Evolutionary conservation across 2,113 vertebrate species (phyloP).

Genomic region (Romanogobio albipinnatus): DNA sequence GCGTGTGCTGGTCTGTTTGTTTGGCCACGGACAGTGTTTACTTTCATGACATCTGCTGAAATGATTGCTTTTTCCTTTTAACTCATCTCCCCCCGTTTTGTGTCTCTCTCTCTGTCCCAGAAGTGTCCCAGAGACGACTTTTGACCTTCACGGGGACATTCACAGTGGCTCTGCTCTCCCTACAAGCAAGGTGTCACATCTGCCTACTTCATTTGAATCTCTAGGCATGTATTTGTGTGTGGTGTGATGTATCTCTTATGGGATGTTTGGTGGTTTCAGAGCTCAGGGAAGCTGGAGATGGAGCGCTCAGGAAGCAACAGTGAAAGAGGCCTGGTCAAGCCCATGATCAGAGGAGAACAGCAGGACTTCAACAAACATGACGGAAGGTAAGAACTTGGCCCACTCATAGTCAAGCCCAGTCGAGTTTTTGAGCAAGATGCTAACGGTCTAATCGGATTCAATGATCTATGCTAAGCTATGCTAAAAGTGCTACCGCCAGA

Average conservation of each 20-base stretch:
- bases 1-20: background rate
- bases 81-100: background rate
- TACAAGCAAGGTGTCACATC: slow-evolving; percentile 86
- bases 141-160: slow-evolving; percentile 93
- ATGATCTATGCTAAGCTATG: no score
- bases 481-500: no score
- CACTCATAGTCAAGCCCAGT: no score
- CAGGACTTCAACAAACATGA: slow-evolving; percentile 73
- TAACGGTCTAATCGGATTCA: no score
- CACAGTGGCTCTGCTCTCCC: slow-evolving; percentile 84
- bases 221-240: slow-evolving; percentile 11
- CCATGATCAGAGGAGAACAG: slow-evolving; percentile 87
- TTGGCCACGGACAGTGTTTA: background rate
- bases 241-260: background rate
- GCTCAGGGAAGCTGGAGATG: slow-evolving; percentile 87
- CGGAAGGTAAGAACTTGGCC: slow-evolving; percentile 76
- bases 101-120: slow-evolving; percentile 63
- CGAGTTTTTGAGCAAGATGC: no score
- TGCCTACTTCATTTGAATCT: background rate
- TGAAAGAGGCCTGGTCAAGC: slow-evolving; percentile 91
- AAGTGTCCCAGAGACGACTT: slow-evolving; percentile 90
- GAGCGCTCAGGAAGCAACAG: slow-evolving; percentile 75
- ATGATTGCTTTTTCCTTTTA: slow-evolving; percentile 6
- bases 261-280: slow-evolving; percentile 71
- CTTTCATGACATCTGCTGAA: slow-evolving; percentile 7